Percentiles rank a stretch among this genome's conserved stretches.
Evolutionary conservation across 2,113 vertebrate species (phyloP).

Genomic region (Heterocephalus glaber): DNA sequence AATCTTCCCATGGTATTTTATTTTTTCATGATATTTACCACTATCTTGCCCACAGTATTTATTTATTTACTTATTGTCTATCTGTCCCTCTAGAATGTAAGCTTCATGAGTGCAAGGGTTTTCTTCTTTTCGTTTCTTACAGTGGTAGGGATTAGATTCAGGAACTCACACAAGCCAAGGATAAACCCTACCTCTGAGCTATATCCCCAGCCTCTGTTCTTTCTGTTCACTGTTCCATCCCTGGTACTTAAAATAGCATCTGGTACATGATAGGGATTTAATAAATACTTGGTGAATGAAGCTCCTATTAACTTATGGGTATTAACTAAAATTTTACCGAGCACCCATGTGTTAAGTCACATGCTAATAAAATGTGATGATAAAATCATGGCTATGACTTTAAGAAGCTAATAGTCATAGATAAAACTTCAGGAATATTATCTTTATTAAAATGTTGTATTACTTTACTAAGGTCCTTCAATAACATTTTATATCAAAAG

Average conservation of each 20-base stretch:
- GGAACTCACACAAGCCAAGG: neutral
- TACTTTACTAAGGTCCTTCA: constrained; percentile 56
- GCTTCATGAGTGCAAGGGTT: neutral
- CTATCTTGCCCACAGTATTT: neutral
- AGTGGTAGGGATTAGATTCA: neutral
- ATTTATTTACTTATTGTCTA: neutral
- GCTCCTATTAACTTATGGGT: neutral
- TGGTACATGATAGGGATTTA: neutral
- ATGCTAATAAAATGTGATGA: neutral
- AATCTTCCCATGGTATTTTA: neutral
- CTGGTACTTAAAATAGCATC: neutral
- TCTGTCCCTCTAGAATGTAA: neutral
- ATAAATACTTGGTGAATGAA: constrained; percentile 5
- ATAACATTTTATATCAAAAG: constrained; percentile 49
- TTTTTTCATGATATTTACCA: neutral
- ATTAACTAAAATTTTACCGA: neutral
- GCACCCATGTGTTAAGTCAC: neutral
- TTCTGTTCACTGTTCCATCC: neutral
- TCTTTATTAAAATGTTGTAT: constrained; percentile 49
- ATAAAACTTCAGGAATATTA: constrained; percentile 42
- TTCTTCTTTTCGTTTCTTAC: neutral
- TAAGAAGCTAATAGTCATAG: neutral
- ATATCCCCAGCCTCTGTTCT: neutral
- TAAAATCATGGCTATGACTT: neutral
- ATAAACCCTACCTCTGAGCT: too few species aligned